Percentiles rank a stretch among this genome's conserved stretches.
Conservation (phyloP, 2,888 invertebrate species). For the Dryobotodes eremita region DNA sequence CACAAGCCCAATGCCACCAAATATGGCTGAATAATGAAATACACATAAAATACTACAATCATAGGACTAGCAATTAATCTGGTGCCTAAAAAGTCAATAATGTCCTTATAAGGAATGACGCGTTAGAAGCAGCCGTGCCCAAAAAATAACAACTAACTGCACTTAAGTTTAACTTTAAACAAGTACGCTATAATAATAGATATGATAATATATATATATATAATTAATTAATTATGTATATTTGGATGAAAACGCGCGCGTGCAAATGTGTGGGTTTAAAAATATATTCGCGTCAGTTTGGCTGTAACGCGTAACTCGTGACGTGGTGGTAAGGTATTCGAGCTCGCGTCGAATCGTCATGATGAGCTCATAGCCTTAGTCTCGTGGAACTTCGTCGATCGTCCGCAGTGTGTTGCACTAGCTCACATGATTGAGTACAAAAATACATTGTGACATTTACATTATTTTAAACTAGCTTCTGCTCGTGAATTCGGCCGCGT, state of each 20-base stretch:
- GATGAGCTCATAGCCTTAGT: constrained; percentile 45
- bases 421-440: constrained; percentile 19
- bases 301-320: constrained; percentile 38
- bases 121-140: background rate
- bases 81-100: too few species aligned
- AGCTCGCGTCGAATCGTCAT: constrained; percentile 43
- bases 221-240: constrained; percentile 5
- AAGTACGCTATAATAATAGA: constrained; percentile 21
- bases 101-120: background rate
- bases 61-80: background rate
- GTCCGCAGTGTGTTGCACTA: constrained; percentile 15
- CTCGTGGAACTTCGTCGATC: background rate
- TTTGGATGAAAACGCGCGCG: constrained; percentile 15
- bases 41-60: background rate
- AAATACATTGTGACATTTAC: constrained; percentile 16
- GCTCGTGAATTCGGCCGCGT: too few species aligned
- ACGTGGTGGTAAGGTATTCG: constrained; percentile 39
- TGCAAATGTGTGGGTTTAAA: constrained; percentile 42
- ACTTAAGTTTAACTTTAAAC: constrained; percentile 2
- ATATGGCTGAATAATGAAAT: background rate
- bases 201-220: background rate
- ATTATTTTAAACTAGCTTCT: background rate
- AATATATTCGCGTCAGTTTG: constrained; percentile 53
- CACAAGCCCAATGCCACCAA: background rate
- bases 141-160: background rate